Evolutionary conservation across 30 jellyfish, hydroid and myxozoan genomes (phyloP).

Genomic region (Aurelia aurita): DNA sequence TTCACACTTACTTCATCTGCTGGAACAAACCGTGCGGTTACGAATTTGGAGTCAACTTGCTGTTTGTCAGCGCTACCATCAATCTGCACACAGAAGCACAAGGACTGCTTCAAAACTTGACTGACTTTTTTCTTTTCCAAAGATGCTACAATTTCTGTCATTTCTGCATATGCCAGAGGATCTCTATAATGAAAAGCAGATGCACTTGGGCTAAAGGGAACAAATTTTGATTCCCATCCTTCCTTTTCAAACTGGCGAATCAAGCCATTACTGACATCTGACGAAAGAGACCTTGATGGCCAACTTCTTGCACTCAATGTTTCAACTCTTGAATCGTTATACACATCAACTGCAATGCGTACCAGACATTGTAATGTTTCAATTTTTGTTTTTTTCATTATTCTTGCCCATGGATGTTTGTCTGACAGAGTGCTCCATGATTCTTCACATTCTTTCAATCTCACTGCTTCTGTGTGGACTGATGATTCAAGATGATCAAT

Average conservation of each 20-base stretch:
- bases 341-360: slow-evolving; percentile 60
- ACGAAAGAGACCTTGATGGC: slow-evolving; percentile 68
- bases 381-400: slow-evolving; percentile 30
- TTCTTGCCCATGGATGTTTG: slow-evolving; percentile 63
- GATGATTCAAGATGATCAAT: slow-evolving; percentile 50
- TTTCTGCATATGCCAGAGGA: slow-evolving; percentile 63
- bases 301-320: slow-evolving; percentile 70
- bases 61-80: slow-evolving; percentile 60
- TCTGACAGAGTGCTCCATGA: slow-evolving; percentile 50
- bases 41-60: slow-evolving; percentile 58
- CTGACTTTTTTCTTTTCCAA: slow-evolving; percentile 15
- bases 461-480: slow-evolving; percentile 55
- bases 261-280: slow-evolving; percentile 49
- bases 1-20: slow-evolving; percentile 46
- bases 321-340: slow-evolving; percentile 48
- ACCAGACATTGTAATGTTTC: slow-evolving; percentile 43
- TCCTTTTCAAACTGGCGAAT: slow-evolving; percentile 24
- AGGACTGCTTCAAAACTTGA: slow-evolving; percentile 19
- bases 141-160: slow-evolving; percentile 20
- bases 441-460: slow-evolving; percentile 34
- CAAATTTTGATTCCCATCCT: slow-evolving; percentile 57
- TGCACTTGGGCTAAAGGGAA: slow-evolving; percentile 33
- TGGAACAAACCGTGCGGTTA: slow-evolving; percentile 47
- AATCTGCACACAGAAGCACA: slow-evolving; percentile 45
- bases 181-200: slow-evolving; percentile 49